Evolutionary conservation across 2,797 vertebrate species (phyloP).

Genomic region (Typhlichthys subterraneus): DNA sequence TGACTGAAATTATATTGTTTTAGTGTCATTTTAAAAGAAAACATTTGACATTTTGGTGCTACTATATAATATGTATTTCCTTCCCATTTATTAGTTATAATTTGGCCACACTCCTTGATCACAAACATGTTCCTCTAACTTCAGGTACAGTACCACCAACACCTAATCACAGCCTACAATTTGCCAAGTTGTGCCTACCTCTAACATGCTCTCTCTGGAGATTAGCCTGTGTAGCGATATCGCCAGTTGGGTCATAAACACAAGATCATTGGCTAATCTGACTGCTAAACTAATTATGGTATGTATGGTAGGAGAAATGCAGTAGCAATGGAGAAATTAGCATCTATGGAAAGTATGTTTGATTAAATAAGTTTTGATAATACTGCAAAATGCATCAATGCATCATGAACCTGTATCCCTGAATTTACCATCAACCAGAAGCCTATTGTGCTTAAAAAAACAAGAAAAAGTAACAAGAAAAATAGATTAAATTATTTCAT

Average conservation of each 20-base stretch:
- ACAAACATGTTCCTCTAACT: background rate
- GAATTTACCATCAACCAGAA: too few species aligned
- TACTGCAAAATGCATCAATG: too few species aligned
- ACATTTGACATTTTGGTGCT: background rate
- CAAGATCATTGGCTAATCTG: constrained; percentile 44
- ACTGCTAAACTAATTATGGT: constrained; percentile 1
- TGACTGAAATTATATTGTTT: too few species aligned
- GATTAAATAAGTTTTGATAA: too few species aligned
- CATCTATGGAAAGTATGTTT: too few species aligned
- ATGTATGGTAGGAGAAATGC: background rate
- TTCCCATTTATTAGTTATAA: too few species aligned
- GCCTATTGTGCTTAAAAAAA: too few species aligned
- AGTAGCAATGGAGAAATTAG: too few species aligned
- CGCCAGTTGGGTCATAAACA: constrained; percentile 18
- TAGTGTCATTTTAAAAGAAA: background rate
- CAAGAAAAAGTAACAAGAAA: too few species aligned
- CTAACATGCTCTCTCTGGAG: constrained; percentile 44
- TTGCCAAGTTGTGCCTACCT: constrained; percentile 23
- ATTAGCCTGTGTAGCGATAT: constrained; percentile 52
- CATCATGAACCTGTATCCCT: too few species aligned
- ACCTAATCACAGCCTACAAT: background rate
- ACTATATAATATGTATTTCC: too few species aligned
- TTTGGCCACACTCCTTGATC: background rate
- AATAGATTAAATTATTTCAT: too few species aligned
- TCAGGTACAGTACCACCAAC: background rate